Percentiles rank a stretch among this genome's conserved stretches.
phyloP scores from a whole-genome alignment of 23 tunicate species.

The Ascidia mentula region DNA sequence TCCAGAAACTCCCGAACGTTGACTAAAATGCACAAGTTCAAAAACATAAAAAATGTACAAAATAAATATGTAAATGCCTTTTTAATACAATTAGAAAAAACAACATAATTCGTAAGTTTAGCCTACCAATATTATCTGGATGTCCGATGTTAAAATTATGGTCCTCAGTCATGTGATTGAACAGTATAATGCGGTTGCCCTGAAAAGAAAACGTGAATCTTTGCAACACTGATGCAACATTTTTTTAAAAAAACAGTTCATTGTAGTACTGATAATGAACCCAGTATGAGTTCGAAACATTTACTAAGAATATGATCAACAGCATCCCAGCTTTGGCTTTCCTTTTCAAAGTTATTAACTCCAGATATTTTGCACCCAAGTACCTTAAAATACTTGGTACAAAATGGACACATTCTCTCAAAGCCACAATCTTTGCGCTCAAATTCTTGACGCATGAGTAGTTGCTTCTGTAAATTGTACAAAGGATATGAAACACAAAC shows the following conservation, averaged over 20 bases:
- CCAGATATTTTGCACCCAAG: too few relatives aligned
- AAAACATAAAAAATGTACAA: too few relatives aligned
- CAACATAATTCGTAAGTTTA: background rate
- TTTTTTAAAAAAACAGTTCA: background rate
- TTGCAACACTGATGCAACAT: background rate
- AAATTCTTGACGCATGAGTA: conserved; percentile 60
- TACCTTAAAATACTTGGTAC: conserved; percentile 63
- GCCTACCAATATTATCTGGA: conserved; percentile 74
- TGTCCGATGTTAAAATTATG: conserved; percentile 96
- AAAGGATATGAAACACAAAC: background rate
- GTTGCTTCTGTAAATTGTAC: conserved; percentile 28
- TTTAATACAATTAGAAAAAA: background rate
- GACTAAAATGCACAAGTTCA: conserved; percentile 14
- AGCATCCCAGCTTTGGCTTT: too few relatives aligned
- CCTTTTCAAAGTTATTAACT: too few relatives aligned
- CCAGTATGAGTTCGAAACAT: too few relatives aligned
- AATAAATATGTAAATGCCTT: too few relatives aligned
- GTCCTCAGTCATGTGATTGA: conserved; percentile 91
- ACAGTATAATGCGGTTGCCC: conserved; percentile 73
- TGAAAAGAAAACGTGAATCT: background rate
- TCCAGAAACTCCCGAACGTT: conserved; percentile 80
- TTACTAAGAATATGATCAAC: too few relatives aligned
- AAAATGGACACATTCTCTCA: conserved; percentile 83
- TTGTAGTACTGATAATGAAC: too few relatives aligned
- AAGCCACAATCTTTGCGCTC: conserved; percentile 75